Evolutionary conservation across 2,888 invertebrate genomes (phyloP), one percentile per base, ranked within the genome.

Genomic region (Sisyra terminalis): DNA sequence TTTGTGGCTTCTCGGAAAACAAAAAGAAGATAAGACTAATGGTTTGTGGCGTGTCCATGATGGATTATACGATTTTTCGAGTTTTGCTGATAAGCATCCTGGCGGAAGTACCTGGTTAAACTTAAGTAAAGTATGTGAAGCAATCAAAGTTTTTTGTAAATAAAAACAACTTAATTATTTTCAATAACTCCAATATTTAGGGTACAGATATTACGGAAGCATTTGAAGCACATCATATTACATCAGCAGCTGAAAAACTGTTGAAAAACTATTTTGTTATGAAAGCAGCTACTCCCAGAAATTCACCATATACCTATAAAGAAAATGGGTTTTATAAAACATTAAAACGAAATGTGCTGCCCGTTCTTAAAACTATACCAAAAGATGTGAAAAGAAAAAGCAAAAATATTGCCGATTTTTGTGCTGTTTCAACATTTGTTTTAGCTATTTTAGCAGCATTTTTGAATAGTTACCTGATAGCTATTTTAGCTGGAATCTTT

Each of bases 121-220:
- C 29, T 61, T 78, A 38, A 74, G 80, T 1, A 73, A 78, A 67
- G 84, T 74, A 62, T 32, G 40, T 39, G 5, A n/a, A n/a, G n/a
- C n/a, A n/a, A n/a, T n/a, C n/a, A n/a, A n/a, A n/a, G n/a, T n/a
- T n/a, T 34, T 9, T 29, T 29, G 8, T 29, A 29, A 8, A 8
- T 9, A 9, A 29, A 32, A 32, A 13, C 6, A 13, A 36, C 17
- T 16, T 15, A 15, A n/a, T 37, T 17, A 6, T 37, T 37, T 2
- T n/a, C 9, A 9, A 29, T 29, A 9, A 32, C 32, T 38, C 11
- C n/a, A n/a, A 24, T 24, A 16, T 13, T 29, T 70, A 78, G 70
- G 85, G 83, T 1, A 78, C 77, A 1, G 85, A 87, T 51, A 81
- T 86, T 45, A 85, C 85, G 0, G 85, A 86, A 63, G 73, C 77